Evolutionary conservation across 2,113 vertebrate genomes (phyloP).

Genomic region (Mellivora capensis): DNA sequence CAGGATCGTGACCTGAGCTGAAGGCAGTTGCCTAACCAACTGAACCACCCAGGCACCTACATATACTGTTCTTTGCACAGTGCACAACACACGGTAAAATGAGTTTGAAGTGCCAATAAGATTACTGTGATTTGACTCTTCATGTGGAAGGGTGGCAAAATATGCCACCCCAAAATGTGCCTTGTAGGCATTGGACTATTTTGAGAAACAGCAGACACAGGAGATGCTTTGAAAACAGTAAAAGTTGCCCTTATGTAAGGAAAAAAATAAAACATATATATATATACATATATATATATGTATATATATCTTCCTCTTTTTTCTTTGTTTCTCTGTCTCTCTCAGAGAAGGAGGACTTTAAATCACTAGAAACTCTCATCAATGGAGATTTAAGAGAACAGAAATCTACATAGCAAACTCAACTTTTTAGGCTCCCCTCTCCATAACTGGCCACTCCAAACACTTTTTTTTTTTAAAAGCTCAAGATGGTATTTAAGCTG

Average conservation of each 20-base stretch:
- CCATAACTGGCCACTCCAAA: background rate
- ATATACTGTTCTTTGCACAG: background rate
- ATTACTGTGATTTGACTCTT: background rate
- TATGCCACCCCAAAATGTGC: background rate
- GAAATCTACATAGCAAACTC: background rate
- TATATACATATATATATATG: fast-evolving
- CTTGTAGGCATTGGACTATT: background rate
- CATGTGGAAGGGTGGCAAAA: background rate
- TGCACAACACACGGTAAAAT: background rate
- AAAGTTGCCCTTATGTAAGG: background rate
- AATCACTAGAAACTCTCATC: background rate
- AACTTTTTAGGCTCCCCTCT: background rate
- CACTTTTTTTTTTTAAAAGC: background rate
- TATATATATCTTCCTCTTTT: background rate
- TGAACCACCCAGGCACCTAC: too few relatives aligned
- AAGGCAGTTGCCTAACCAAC: too few relatives aligned
- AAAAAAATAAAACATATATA: background rate
- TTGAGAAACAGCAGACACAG: background rate
- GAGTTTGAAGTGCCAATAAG: background rate
- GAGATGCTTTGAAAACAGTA: background rate
- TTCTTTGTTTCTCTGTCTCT: background rate
- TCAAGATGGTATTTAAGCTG: background rate
- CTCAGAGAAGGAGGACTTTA: background rate
- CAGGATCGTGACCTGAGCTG: too few relatives aligned
- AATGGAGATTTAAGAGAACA: background rate